These are phyloP conservation scores for Silurus aristotelis DNA, from an alignment of 2,797 vertebrate species.

Conservation along the genomic window DNA sequence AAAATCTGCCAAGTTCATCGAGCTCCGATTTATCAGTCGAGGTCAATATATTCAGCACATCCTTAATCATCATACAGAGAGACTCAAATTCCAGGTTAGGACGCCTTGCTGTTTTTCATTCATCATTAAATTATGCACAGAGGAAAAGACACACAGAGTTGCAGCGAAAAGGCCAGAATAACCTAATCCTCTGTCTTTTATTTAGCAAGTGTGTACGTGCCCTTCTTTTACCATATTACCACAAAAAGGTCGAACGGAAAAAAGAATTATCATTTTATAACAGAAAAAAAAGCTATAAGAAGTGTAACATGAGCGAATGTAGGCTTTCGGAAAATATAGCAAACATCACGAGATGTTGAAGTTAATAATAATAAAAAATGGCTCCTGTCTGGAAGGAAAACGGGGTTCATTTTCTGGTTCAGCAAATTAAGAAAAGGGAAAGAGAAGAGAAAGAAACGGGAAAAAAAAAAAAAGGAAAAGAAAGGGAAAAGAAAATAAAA, in stretches of 20 bases:
- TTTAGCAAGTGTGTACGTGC: slow-evolving; percentile 7
- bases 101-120: slow-evolving; percentile 23
- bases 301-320: slow-evolving; percentile 9
- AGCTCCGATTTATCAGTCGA: slow-evolving; percentile 16
- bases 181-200: neutral
- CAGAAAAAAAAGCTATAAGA: neutral
- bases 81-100: slow-evolving; percentile 27
- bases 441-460: neutral
- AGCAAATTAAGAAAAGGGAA: neutral
- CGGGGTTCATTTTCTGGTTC: slow-evolving; percentile 6
- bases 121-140: slow-evolving; percentile 22
- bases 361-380: slow-evolving; percentile 13
- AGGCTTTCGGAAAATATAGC: neutral
- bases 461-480: too few relatives aligned
- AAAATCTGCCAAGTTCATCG: neutral
- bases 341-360: neutral
- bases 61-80: neutral
- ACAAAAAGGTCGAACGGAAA: slow-evolving; percentile 1
- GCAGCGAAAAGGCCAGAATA: neutral
- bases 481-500: neutral
- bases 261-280: neutral
- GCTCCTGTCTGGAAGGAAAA: neutral
- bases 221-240: slow-evolving; percentile 15
- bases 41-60: slow-evolving; percentile 8
- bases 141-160: slow-evolving; percentile 4